Conservation (phyloP, 2,113 vertebrate genomes). For the Tragelaphus strepsiceros region DNA sequence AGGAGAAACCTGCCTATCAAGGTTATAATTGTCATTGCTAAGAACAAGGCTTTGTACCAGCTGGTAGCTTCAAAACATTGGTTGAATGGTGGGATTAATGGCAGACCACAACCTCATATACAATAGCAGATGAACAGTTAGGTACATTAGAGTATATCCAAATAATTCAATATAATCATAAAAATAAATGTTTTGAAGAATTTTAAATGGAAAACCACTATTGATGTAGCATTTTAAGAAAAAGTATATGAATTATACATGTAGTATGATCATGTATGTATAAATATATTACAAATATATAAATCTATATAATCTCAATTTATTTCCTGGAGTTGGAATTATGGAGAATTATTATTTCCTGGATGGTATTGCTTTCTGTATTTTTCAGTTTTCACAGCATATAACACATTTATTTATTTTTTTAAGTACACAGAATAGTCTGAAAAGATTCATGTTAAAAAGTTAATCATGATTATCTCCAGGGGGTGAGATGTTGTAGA, state of each 20-base stretch:
- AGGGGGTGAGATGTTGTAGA: background rate
- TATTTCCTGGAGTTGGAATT: conserved; percentile 24
- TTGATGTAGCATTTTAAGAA: background rate
- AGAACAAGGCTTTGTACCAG: background rate
- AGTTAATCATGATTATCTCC: background rate
- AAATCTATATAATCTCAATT: background rate
- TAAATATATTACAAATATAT: conserved; percentile 18
- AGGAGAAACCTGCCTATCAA: background rate
- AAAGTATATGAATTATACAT: background rate
- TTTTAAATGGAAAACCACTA: background rate
- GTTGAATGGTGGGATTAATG: background rate
- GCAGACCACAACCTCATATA: background rate
- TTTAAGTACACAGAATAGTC: background rate
- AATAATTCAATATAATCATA: background rate
- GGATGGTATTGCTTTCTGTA: background rate
- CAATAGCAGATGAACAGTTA: background rate
- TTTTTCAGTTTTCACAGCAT: background rate
- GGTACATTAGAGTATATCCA: background rate
- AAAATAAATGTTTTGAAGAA: conserved; percentile 35
- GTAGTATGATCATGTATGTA: background rate
- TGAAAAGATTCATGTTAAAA: background rate
- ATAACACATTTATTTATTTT: background rate
- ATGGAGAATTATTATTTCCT: conserved; percentile 18
- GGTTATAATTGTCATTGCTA: background rate
- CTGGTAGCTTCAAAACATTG: background rate